Percentiles rank a stretch among this genome's conserved stretches.
Conservation (phyloP, 2,797 vertebrate genomes). For the Zalophus californianus region DNA sequence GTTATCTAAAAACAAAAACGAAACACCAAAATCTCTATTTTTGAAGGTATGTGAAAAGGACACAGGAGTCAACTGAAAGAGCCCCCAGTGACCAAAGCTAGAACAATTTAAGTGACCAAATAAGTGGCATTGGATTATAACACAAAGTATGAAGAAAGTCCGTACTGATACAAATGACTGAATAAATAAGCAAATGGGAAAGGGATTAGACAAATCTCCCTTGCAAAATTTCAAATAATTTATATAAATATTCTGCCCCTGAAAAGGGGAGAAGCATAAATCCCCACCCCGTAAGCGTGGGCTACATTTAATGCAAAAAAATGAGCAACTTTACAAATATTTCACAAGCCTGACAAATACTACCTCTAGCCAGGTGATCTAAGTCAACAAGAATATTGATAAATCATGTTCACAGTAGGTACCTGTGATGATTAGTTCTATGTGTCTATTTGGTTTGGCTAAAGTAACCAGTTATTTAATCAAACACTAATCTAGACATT, state of each 20-base stretch:
- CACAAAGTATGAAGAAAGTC: not conserved
- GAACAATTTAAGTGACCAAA: not conserved
- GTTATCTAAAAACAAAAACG: not conserved
- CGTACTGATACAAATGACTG: not conserved
- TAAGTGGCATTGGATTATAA: not conserved
- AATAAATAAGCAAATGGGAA: not conserved
- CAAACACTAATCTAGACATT: not conserved
- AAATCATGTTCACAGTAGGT: not conserved
- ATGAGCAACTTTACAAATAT: not conserved
- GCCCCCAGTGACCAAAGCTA: not conserved
- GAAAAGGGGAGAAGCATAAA: not conserved
- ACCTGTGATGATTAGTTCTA: not conserved
- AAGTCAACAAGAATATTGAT: not conserved
- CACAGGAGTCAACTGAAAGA: not conserved
- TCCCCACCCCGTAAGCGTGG: not conserved
- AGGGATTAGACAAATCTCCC: not conserved
- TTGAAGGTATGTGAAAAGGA: not conserved
- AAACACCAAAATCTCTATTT: not conserved
- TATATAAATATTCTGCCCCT: not conserved
- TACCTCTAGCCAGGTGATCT: not conserved
- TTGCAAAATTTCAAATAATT: constrained; percentile 25
- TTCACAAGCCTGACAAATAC: not conserved
- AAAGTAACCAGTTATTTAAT: not conserved
- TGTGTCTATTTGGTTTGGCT: not conserved
- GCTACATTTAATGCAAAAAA: not conserved